Base-by-base conservation (phyloP, 2,113 vertebrate genomes). In the Scortum barcoo region DNA sequence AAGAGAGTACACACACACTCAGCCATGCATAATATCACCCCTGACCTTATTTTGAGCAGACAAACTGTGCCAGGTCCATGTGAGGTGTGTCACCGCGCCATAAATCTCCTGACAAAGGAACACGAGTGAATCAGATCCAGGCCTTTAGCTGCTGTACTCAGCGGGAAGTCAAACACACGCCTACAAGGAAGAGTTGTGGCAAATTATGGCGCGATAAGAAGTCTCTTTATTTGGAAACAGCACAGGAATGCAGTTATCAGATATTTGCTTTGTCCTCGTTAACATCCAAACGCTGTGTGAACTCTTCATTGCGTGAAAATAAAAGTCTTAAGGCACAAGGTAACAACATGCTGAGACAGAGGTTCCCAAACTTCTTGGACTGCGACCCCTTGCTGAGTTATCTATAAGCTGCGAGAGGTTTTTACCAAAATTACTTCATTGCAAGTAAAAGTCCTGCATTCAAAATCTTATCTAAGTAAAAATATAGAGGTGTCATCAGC, bases 11-110 rank as follows among this genome's bases (percentile, higher is more conserved):
- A 83, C 80, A 72, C 57, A 71, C 60, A 78, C 53, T 46, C 70
- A 81, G 22, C 6, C 38, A 69, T 16, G 24, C 12, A 46, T 50
- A 44, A 28, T 76, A 78, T 77, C 62, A 80, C 67, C 80, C 44
- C 38, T 91, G 87, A 82, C 90, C 91, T 77, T 61, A 78, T 90
- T 91, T 79, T 78, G 53, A 88, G 86, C 75, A 83, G 76, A 88
- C 79, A 86, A 86, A 87, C 85, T 90, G 72, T 89, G 85, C 83
- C 90, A 89, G 66, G 51, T 81, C 48, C 26, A 17, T 54, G 50
- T n/a, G 83, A 90, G 92, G 92, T 76, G 92, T 91, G 92, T 89
- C 85, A 6, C 50, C n/a, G 9, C 19, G 81, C 85, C 73, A 91
- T 92, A 93, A 92, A 93, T 78, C 58, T 75, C 20, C 71, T 16